Evolutionary conservation across 2,113 vertebrate genomes (phyloP).

Genomic region (Gila orcuttii): DNA sequence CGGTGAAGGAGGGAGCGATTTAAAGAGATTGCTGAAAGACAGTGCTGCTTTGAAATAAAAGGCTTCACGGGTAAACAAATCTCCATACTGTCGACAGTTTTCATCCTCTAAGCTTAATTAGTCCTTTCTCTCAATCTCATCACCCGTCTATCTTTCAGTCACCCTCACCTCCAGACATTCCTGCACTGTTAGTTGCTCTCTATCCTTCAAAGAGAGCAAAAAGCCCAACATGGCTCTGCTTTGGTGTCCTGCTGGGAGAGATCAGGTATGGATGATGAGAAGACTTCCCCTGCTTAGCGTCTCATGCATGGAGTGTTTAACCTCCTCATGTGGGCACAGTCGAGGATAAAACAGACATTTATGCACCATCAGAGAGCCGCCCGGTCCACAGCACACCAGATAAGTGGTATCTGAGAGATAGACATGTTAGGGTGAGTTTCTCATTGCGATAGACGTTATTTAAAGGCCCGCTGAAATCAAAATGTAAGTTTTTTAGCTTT

Average conservation of each 20-base stretch:
- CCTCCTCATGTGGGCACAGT: slow-evolving; percentile 9
- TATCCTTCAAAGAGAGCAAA: slow-evolving; percentile 9
- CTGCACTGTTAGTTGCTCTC: slow-evolving; percentile 5
- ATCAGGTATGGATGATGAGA: slow-evolving; percentile 38
- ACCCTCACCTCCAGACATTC: slow-evolving; percentile 23
- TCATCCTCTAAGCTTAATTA: slow-evolving; percentile 37
- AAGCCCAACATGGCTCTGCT: slow-evolving; percentile 9
- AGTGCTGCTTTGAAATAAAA: slow-evolving; percentile 38
- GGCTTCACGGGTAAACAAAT: slow-evolving; percentile 46
- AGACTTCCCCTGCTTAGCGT: slow-evolving; percentile 25
- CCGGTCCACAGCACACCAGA: slow-evolving; percentile 18
- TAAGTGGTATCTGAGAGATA: slow-evolving; percentile 10
- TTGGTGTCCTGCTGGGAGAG: slow-evolving; percentile 35
- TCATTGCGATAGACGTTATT: slow-evolving; percentile 20
- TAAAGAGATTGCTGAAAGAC: slow-evolving; percentile 39
- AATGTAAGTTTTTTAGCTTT: no score
- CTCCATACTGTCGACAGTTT: slow-evolving; percentile 47
- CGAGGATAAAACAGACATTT: slow-evolving; percentile 4
- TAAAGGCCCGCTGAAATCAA: neutral
- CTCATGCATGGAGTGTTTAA: slow-evolving; percentile 26
- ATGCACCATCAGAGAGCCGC: slow-evolving; percentile 26
- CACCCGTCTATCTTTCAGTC: slow-evolving; percentile 19
- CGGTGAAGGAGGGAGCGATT: slow-evolving; percentile 26
- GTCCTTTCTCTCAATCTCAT: slow-evolving; percentile 30
- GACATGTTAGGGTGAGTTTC: neutral